phyloP scores from a whole-genome alignment of 2,113 vertebrate species.

The Colius striatus region DNA sequence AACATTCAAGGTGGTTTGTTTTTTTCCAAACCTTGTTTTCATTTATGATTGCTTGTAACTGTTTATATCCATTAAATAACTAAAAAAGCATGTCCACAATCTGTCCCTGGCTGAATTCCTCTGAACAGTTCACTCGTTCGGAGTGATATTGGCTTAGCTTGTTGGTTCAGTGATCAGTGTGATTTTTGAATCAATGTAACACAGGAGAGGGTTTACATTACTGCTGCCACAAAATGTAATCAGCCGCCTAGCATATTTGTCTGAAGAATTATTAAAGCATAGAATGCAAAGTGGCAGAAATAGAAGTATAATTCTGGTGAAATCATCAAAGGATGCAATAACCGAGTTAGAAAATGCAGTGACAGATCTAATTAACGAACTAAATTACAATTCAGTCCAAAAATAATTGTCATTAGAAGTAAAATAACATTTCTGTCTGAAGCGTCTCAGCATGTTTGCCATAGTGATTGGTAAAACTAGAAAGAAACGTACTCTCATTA shows the following conservation, averaged over 20 bases:
- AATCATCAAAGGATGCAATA: constrained; percentile 37
- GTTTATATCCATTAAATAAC: constrained; percentile 28
- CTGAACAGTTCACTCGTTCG: background rate
- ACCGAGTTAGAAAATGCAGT: constrained; percentile 54
- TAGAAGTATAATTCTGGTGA: constrained; percentile 45
- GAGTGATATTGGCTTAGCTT: background rate
- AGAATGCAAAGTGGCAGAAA: constrained; percentile 40
- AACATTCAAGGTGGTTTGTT: background rate
- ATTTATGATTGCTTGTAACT: background rate
- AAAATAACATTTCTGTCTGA: constrained; percentile 59
- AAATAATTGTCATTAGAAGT: constrained; percentile 61
- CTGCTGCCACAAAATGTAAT: constrained; percentile 39
- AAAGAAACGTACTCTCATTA: constrained; percentile 11
- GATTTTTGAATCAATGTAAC: constrained; percentile 38
- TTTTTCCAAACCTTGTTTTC: background rate
- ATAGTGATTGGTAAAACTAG: constrained; percentile 19
- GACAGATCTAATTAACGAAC: constrained; percentile 62
- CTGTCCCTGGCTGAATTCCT: constrained; percentile 30
- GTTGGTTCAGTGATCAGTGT: background rate
- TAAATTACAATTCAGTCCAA: constrained; percentile 52
- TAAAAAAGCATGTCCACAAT: constrained; percentile 24
- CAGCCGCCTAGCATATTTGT: constrained; percentile 11
- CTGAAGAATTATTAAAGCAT: constrained; percentile 64
- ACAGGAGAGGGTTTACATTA: constrained; percentile 18
- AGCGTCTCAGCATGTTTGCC: background rate